Conservation (phyloP, 2,113 vertebrate genomes). For the Lepus americanus region DNA sequence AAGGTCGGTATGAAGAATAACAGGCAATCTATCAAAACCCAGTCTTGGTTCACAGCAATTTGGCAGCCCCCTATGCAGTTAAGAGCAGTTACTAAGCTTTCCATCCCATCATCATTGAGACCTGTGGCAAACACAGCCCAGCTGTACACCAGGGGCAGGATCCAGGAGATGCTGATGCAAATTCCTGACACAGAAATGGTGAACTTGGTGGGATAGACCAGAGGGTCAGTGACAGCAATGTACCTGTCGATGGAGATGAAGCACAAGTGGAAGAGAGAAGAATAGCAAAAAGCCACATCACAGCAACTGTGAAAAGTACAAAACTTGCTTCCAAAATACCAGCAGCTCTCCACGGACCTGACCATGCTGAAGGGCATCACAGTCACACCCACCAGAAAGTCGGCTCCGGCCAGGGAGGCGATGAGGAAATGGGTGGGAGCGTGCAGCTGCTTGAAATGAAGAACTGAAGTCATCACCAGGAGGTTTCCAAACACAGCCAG, state of each 20-base stretch:
- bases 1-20: conserved; percentile 56
- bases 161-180: conserved; percentile 52
- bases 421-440: conserved; percentile 68
- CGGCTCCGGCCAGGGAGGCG: conserved; percentile 68
- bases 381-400: conserved; percentile 68
- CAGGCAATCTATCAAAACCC: conserved; percentile 63
- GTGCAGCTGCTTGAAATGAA: conserved; percentile 78
- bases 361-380: conserved; percentile 77
- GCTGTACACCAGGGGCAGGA: background rate
- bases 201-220: conserved; percentile 69
- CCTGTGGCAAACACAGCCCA: conserved; percentile 62
- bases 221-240: conserved; percentile 43
- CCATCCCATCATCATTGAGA: background rate
- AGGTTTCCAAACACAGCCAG: conserved; percentile 87
- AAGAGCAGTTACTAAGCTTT: conserved; percentile 56
- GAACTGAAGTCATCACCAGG: conserved; percentile 87
- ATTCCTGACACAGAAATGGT: background rate
- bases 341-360: conserved; percentile 75
- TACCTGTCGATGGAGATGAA: conserved; percentile 48
- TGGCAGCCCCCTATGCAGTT: conserved; percentile 61
- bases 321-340: conserved; percentile 73
- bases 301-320: conserved; percentile 49
- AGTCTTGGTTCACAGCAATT: conserved; percentile 62
- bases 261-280: conserved; percentile 64
- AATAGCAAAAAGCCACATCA: conserved; percentile 25